Conservation (phyloP, 2,797 vertebrate species). For the Gambusia yucatana region DNA sequence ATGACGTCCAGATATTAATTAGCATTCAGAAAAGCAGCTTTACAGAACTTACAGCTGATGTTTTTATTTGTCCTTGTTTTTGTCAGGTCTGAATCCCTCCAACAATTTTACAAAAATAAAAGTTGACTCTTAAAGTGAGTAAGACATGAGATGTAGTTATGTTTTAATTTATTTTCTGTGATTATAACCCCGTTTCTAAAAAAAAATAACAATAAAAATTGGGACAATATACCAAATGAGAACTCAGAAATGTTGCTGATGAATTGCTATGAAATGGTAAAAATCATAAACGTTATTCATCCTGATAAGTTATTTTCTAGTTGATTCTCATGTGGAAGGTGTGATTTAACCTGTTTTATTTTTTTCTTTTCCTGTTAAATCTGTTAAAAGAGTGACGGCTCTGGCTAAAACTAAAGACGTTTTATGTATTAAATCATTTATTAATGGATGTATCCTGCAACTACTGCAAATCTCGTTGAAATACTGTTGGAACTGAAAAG, state of each 20-base stretch:
- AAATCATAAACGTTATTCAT: too few relatives aligned
- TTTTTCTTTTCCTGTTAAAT: neutral
- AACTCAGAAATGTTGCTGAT: neutral
- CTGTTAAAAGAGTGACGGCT: neutral
- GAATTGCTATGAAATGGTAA: too few relatives aligned
- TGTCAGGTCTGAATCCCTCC: conserved; percentile 17
- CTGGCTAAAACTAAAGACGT: neutral
- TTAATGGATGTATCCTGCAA: too few relatives aligned
- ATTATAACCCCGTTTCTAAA: too few relatives aligned
- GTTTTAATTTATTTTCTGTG: neutral
- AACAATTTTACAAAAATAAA: conserved; percentile 8
- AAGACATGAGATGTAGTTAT: conserved; percentile 17
- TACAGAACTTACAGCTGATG: neutral
- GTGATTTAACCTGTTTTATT: too few relatives aligned
- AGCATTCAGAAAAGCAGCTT: conserved; percentile 18
- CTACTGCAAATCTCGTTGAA: too few relatives aligned
- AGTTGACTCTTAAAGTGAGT: conserved; percentile 39
- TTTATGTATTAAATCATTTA: too few relatives aligned
- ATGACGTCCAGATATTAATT: neutral
- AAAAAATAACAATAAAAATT: neutral
- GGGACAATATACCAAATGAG: neutral
- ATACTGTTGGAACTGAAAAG: too few relatives aligned
- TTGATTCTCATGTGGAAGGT: too few relatives aligned
- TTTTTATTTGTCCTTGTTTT: conserved; percentile 14
- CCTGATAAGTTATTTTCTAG: too few relatives aligned